These are phyloP conservation scores for Augiades crinisus DNA, from an alignment of 2,888 invertebrate species.

Conservation along the genomic window DNA sequence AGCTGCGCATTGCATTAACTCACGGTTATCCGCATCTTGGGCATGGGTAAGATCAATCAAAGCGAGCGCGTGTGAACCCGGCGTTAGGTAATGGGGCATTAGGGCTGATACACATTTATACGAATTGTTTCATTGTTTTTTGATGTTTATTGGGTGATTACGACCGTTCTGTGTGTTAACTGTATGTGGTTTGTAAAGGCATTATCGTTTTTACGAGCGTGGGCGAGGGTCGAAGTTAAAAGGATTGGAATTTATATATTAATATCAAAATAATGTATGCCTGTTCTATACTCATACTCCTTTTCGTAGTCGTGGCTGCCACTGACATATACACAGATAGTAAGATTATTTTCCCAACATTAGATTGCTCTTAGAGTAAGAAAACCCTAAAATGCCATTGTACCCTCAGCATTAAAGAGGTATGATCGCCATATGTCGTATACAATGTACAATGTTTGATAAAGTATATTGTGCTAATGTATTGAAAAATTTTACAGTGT, in stretches of 20 bases:
- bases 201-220: background rate
- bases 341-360: too few relatives aligned
- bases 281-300: background rate
- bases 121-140: constrained; percentile 11
- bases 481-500: too few relatives aligned
- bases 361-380: too few relatives aligned
- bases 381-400: too few relatives aligned
- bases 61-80: background rate
- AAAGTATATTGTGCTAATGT: too few relatives aligned
- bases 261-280: too few relatives aligned
- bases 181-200: background rate
- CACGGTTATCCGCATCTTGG: background rate
- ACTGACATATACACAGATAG: too few relatives aligned
- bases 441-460: too few relatives aligned
- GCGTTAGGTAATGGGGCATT: constrained; percentile 2
- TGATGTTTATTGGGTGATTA: background rate
- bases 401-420: too few relatives aligned
- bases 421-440: too few relatives aligned
- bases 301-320: too few relatives aligned
- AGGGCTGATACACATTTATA: constrained; percentile 7
- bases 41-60: background rate
- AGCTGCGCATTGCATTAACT: too few relatives aligned
- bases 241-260: background rate
- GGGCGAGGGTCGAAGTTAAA: background rate
- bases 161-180: background rate